Evolutionary conservation across 1,140 invertebrate genomes (phyloP), one percentile per base, ranked within the genome.

Genomic region (Calliphora vicina): DNA sequence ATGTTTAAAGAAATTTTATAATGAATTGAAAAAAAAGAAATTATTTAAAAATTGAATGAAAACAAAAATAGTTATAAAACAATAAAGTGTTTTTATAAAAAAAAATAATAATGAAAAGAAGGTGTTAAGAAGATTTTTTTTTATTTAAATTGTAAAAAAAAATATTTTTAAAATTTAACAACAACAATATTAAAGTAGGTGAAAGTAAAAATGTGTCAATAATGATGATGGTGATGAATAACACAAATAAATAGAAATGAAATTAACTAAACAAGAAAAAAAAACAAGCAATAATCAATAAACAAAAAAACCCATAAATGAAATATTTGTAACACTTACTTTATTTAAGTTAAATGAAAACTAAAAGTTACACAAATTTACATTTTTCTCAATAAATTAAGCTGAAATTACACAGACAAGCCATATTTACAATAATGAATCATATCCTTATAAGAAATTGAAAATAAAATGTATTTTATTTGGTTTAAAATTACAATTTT

Each of bases 161-260:
- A n/a, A n/a, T n/a, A n/a, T n/a, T n/a, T n/a, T n/a, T n/a, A n/a
- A n/a, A n/a, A n/a, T n/a, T n/a, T 43, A n/a, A 76, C 13, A 50
- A 74, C 76, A 74, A 20, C 23, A 45, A 82, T 35, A 29, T 26
- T n/a, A 57, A 76, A 3, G n/a, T 82, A 2, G 73, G 45, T 29
- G 43, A 80, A 83, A 83, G 50, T 72, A 83, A 71, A 83, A 42
- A 42, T 71, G 73, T 71, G 25, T 26, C 43, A 82, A 73, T 35
- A 15, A 82, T 45, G n/a, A n/a, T n/a, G n/a, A n/a, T n/a, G n/a
- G n/a, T n/a, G n/a, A n/a, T n/a, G n/a, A 82, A 20, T 42, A 71
- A 25, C 43, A 73, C 43, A 29, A 72, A 80, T n/a, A 42, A n/a
- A n/a, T 35, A 83, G 78, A 42, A 57, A 29, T 5, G 23, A 20